phyloP scores from a whole-genome alignment of 2,113 vertebrate species.

The Neofelis nebulosa region DNA sequence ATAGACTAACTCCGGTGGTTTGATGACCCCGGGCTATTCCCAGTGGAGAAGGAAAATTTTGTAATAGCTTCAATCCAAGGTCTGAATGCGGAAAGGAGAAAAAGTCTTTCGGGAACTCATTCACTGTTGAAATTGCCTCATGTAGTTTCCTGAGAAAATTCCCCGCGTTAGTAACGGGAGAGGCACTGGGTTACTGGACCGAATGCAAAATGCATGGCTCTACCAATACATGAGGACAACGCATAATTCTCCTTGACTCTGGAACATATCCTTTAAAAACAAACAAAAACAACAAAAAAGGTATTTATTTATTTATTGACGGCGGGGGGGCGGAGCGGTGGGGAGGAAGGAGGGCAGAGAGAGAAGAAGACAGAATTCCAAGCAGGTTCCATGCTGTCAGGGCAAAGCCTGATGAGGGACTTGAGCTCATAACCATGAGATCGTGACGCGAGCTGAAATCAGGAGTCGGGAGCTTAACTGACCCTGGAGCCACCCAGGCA shows the following conservation, averaged over 20 bases:
- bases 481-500: too few species aligned
- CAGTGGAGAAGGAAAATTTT: background rate
- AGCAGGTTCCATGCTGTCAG: too few species aligned
- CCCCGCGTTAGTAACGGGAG: background rate
- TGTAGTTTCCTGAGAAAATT: background rate
- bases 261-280: background rate
- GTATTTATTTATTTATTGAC: too few species aligned
- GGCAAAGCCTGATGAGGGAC: too few species aligned
- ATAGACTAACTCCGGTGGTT: background rate
- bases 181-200: background rate
- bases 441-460: too few species aligned
- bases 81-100: background rate
- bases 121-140: background rate
- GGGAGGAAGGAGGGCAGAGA: too few species aligned
- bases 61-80: background rate
- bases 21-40: background rate
- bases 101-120: background rate
- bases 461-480: too few species aligned
- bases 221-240: background rate
- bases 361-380: too few species aligned
- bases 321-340: rapidly evolving
- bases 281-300: too few species aligned
- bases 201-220: background rate
- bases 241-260: background rate
- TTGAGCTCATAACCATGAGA: too few species aligned